Base-by-base conservation (phyloP, 2,113 vertebrate genomes). In the Chelonoidis abingdonii region DNA sequence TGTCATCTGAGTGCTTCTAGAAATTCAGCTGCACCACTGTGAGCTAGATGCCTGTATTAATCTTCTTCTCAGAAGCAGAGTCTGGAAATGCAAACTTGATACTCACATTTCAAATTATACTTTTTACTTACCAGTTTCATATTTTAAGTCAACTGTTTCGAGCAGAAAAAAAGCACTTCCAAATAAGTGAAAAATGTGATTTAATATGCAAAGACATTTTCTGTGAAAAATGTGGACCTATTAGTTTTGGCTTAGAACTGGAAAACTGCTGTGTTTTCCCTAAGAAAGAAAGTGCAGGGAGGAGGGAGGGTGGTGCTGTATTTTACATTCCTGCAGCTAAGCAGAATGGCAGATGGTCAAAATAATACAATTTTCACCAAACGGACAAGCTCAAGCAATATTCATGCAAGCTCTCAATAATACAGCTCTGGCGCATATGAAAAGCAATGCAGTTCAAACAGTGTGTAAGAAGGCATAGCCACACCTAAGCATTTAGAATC, bases 261-360 rank as follows among this genome's bases (percentile, higher is more conserved):
- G 49, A 93, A 96, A 94, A 87, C 88, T 78, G 89, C 25, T 31
- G 81, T 54, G 96, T 44, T 47, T 62, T 16, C 65, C 8, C n/a
- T 9, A 12, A 75, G 78, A 82, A 88, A 56, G 12, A 24, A 27
- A 88, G 87, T 0, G 4, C 10, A 56, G 85, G 81, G 86, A 95
- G 65, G 83, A 17, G 16, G 0, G 53, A 88, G 89, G 93, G 92
- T 89, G 92, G 94, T 79, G 94, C 10, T 35, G 96, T 94, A 96
- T 98, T 98, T 98, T 95, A 95, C 98, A 98, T 98, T 99, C 98
- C 98, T 98, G 97, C 90, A 94, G 97, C 97, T 97, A 98, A 96
- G 98, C 97, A 96, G 98, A 94, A 94, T 80, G 97, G 98, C 98
- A 99, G 98, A 99, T 98, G 98, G 98, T 98, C 98, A 97, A 97